A percentile compares a stretch with the other conserved stretches of the same genome.
Conservation (phyloP, 2,113 vertebrate genomes). For the Pipra filicauda region DNA sequence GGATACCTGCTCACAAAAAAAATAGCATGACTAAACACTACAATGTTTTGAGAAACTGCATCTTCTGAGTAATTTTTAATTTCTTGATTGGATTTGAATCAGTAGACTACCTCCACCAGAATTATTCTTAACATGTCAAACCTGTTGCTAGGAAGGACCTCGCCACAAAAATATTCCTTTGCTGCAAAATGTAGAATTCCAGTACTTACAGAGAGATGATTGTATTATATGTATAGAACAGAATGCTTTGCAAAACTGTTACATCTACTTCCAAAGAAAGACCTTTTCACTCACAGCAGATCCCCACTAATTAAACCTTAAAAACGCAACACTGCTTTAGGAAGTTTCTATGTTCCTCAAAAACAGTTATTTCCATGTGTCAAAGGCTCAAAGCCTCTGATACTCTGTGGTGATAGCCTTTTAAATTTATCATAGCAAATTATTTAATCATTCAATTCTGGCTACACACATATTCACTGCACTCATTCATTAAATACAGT, state of each 20-base stretch:
- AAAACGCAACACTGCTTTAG: neutral
- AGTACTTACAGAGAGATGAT: neutral
- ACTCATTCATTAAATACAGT: neutral
- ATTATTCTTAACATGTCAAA: neutral
- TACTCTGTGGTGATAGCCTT: neutral
- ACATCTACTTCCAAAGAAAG: neutral
- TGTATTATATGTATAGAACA: neutral
- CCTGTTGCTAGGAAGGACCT: neutral
- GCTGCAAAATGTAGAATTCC: neutral
- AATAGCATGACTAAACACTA: neutral
- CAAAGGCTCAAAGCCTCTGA: neutral
- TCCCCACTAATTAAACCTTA: neutral
- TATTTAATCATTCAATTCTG: neutral
- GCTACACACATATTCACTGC: neutral
- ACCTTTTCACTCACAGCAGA: neutral
- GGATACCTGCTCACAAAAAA: neutral
- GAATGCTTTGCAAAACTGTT: neutral
- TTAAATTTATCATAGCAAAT: neutral
- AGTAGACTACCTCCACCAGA: neutral
- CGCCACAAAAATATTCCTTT: neutral
- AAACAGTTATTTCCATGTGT: neutral
- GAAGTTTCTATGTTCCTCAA: neutral
- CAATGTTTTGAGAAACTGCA: neutral
- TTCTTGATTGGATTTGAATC: neutral
- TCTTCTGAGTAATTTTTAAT: neutral